Percentiles rank a stretch among this genome's conserved stretches.
These are phyloP conservation scores for Pangasius mekongensis DNA, from an alignment of 2,797 vertebrate species.

Conservation along the genomic window DNA sequence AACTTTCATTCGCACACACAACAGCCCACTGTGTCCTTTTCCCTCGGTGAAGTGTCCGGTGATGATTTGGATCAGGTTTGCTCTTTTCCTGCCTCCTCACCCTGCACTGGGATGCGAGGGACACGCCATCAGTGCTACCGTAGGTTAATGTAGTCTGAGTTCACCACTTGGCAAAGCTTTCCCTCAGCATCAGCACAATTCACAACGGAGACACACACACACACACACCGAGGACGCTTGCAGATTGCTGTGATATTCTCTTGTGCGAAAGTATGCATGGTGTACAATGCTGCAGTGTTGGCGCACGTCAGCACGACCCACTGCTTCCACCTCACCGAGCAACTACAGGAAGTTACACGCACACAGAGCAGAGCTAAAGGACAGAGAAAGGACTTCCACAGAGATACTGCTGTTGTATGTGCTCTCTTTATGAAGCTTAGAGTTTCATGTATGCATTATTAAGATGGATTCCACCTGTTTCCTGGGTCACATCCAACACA, in stretches of 20 bases:
- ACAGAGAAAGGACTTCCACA: conserved; percentile 11
- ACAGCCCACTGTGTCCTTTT: neutral
- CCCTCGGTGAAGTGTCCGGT: neutral
- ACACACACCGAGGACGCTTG: conserved; percentile 57
- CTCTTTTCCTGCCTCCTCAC: neutral
- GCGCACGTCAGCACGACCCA: conserved; percentile 62
- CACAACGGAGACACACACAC: conserved; percentile 61
- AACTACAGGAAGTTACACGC: conserved; percentile 41
- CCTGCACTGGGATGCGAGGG: neutral
- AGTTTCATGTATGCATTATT: conserved; percentile 30
- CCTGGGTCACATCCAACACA: neutral
- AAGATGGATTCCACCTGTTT: conserved; percentile 8
- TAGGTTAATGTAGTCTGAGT: conserved; percentile 66
- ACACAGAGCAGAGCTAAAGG: neutral
- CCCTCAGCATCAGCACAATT: conserved; percentile 63
- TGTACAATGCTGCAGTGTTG: conserved; percentile 69
- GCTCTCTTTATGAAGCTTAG: neutral
- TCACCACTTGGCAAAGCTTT: conserved; percentile 71
- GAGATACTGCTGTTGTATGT: neutral
- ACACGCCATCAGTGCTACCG: conserved; percentile 21
- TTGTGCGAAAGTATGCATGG: conserved; percentile 45
- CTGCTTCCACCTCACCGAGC: conserved; percentile 59
- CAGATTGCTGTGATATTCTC: conserved; percentile 62
- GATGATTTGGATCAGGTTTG: neutral
- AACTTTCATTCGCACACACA: neutral